These are phyloP conservation scores for Cirrhinus molitorella DNA, from an alignment of 2,797 vertebrate species.

Conservation along the genomic window DNA sequence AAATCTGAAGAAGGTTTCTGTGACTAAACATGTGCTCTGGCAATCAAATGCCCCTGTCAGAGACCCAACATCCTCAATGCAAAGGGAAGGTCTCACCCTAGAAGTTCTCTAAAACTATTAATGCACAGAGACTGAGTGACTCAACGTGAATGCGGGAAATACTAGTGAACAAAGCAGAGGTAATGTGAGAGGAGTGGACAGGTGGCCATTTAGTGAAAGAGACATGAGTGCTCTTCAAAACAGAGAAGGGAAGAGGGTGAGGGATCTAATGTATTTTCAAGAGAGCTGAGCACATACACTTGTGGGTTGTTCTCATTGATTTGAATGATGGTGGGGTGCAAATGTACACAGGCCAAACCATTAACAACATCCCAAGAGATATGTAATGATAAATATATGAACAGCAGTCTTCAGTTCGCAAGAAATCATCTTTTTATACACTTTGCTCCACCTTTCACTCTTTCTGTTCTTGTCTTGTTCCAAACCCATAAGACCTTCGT, in stretches of 20 bases:
- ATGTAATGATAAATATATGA: constrained; percentile 30
- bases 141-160: constrained; percentile 12
- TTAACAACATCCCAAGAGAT: constrained; percentile 38
- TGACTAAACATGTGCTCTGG: background rate
- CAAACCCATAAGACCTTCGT: too few relatives aligned
- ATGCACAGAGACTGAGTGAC: constrained; percentile 15
- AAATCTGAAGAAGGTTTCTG: background rate
- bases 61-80: background rate
- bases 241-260: background rate
- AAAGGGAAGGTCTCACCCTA: background rate
- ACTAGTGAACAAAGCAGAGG: constrained; percentile 46
- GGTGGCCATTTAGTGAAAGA: constrained; percentile 46
- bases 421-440: too few relatives aligned
- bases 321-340: constrained; percentile 46
- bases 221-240: constrained; percentile 48
- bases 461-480: constrained; percentile 7
- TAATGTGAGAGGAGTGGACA: constrained; percentile 53
- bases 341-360: constrained; percentile 18
- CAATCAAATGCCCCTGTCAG: background rate
- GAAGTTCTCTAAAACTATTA: background rate
- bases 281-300: constrained; percentile 44
- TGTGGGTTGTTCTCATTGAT: constrained; percentile 66
- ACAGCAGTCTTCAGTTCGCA: constrained; percentile 33
- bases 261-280: constrained; percentile 59
- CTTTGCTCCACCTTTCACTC: background rate